These are phyloP conservation scores for Cyprinella venusta DNA, from an alignment of 2,797 vertebrate species.

Conservation along the genomic window DNA sequence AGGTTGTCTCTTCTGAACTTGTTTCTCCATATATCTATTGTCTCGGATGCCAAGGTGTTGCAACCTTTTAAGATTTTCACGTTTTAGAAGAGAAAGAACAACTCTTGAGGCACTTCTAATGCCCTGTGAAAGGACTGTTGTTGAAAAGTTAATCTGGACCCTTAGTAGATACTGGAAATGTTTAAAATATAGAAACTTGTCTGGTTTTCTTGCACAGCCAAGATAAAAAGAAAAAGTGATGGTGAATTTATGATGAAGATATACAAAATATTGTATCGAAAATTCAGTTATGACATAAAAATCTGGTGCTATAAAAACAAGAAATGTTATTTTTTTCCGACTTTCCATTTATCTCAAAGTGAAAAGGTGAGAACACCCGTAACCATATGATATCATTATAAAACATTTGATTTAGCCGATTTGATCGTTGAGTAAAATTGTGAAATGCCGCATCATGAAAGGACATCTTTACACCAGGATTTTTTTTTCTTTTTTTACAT, in stretches of 20 bases:
- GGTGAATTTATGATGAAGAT: not conserved
- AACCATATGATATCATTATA: not conserved
- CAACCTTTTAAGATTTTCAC: constrained; percentile 29
- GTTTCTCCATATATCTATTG: constrained; percentile 57
- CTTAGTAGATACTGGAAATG: not conserved
- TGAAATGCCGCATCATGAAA: not conserved
- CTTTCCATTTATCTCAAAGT: not conserved
- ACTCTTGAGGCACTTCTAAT: not conserved
- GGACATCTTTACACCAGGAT: not conserved
- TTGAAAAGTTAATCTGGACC: not conserved
- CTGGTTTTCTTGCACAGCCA: not conserved
- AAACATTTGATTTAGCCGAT: not conserved
- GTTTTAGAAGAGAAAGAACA: not conserved
- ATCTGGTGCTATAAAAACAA: not conserved
- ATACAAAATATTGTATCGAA: not conserved
- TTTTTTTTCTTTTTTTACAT: not conserved
- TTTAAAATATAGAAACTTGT: not conserved
- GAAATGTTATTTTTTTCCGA: not conserved
- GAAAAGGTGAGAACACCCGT: constrained; percentile 3
- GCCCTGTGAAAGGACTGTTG: constrained; percentile 41
- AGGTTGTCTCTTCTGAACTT: constrained; percentile 32
- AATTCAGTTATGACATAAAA: not conserved
- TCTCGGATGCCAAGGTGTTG: constrained; percentile 50
- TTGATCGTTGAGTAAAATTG: not conserved
- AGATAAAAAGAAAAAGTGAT: not conserved